Base-by-base conservation (phyloP, 37 sponge, comb jelly and placozoan species). In the Theonella swinhoei region DNA sequence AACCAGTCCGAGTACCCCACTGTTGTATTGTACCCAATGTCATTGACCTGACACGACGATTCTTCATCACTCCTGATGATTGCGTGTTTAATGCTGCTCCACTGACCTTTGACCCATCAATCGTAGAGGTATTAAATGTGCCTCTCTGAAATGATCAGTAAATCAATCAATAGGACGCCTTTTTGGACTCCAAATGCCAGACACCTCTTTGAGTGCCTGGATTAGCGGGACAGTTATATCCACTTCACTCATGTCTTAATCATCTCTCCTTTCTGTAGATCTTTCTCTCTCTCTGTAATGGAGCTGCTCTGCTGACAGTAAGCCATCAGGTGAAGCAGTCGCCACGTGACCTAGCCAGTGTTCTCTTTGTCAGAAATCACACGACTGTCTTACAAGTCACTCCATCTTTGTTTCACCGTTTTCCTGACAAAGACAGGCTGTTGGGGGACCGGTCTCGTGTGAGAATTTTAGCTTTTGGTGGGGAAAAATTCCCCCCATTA, bases 81-180 rank as follows among this genome's bases (percentile, higher is more conserved):
- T 62, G 71, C 25, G 75, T 95, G n/a, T 87, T 95, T 66, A 88
- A 91, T 89, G 94, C 94, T n/a, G 85, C 97, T 33, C 97, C 97
- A 3, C 60, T 89, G 69, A 97, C 97, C 62, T 97, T 97, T 90
- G 97, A 97, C 72, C 97, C 97, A 58, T 89, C 90, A 37, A 54
- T 97, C 8, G 96, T 96, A 58, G 91, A 96, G 91, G 96, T 96
- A 32, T n/a, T n/a, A n/a, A 66, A 80, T 85, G 22, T 26, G 7
- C 19, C 39, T 37, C n/a, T n/a, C n/a, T n/a, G n/a, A n/a, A n/a
- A n/a, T n/a, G n/a, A n/a, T n/a, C n/a, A n/a, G n/a, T n/a, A n/a
- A n/a, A n/a, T n/a, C n/a, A n/a, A n/a, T n/a, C n/a, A n/a, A n/a
- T n/a, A n/a, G n/a, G n/a, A n/a, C n/a, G n/a, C n/a, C n/a, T n/a